A percentile compares a stretch with the other conserved stretches of the same genome.
These are phyloP conservation scores for Ormyrus nitidulus DNA, from an alignment of 2,888 invertebrate species.

Conservation along the genomic window DNA sequence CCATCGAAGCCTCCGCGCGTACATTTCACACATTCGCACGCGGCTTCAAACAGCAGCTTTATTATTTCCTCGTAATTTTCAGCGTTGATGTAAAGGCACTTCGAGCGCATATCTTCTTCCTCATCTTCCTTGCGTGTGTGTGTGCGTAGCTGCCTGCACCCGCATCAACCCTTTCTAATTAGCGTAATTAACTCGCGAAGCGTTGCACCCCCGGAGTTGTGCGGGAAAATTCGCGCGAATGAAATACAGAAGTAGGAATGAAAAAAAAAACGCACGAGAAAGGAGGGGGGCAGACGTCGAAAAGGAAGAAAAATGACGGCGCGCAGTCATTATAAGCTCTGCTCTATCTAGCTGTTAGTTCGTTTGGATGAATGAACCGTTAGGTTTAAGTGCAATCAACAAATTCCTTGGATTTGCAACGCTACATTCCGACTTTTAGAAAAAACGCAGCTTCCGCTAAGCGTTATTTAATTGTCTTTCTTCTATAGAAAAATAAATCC, in stretches of 20 bases:
- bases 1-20: not conserved
- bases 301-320: slow-evolving; percentile 23
- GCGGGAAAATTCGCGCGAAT: slow-evolving; percentile 20
- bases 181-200: slow-evolving; percentile 51
- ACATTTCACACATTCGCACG: not conserved
- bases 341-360: too few species aligned
- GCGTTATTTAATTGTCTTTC: too few species aligned
- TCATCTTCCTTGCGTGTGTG: too few species aligned
- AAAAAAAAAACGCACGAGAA: not conserved
- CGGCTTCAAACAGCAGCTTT: not conserved
- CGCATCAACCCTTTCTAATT: slow-evolving; percentile 54
- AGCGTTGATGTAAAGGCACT: not conserved
- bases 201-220: not conserved
- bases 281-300: not conserved
- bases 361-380: too few species aligned
- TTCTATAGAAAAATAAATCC: too few species aligned
- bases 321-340: not conserved
- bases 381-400: too few species aligned
- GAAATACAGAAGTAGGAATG: not conserved
- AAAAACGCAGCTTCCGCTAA: too few species aligned
- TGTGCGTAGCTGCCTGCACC: not conserved
- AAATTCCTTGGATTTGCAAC: too few species aligned
- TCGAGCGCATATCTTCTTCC: too few species aligned
- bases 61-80: slow-evolving; percentile 9
- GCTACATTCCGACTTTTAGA: too few species aligned